Conservation (phyloP, 2,888 invertebrate species). For the Antheraea yamamai region DNA sequence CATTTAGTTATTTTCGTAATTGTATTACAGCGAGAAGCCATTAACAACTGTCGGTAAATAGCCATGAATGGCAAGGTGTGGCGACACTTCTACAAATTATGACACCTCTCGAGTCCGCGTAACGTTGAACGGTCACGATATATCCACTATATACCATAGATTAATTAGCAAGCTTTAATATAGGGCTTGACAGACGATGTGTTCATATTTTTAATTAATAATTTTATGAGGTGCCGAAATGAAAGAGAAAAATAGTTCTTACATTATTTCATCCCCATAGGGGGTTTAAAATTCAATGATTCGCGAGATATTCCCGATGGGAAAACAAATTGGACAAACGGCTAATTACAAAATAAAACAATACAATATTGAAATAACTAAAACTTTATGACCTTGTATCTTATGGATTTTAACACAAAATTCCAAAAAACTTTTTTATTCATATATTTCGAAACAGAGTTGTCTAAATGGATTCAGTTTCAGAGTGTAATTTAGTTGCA, state of each 20-base stretch:
- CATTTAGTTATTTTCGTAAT: neutral
- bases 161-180: neutral
- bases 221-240: neutral
- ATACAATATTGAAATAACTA: no score
- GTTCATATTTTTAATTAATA: neutral
- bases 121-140: slow-evolving; percentile 59
- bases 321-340: no score
- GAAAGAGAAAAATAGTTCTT: neutral
- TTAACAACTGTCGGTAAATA: slow-evolving; percentile 61
- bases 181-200: neutral
- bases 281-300: no score
- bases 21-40: slow-evolving; percentile 58
- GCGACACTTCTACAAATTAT: slow-evolving; percentile 64
- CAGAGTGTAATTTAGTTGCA: neutral
- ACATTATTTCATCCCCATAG: no score
- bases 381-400: no score
- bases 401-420: no score
- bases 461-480: neutral
- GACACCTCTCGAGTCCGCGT: slow-evolving; percentile 42
- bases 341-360: no score
- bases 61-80: slow-evolving; percentile 54
- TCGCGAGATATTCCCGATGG: no score
- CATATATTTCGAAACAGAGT: no score
- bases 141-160: slow-evolving; percentile 19
- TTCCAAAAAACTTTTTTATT: no score